Base-by-base conservation (phyloP, 23 tunicate genomes). In the Styela clava region DNA sequence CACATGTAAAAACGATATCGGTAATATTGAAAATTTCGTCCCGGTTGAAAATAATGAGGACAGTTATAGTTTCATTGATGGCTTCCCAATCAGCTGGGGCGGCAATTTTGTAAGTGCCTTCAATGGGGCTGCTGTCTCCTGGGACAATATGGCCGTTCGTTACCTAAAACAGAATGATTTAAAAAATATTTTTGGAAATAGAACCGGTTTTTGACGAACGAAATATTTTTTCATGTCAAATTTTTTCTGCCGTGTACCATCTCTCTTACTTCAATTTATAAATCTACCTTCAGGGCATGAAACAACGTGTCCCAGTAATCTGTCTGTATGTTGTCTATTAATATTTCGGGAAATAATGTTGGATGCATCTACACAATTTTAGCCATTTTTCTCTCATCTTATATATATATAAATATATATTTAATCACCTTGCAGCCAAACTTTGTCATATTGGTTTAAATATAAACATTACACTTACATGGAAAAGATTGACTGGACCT, bases 61-160 rank as follows among this genome's bases (percentile, higher is more conserved):
- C 68, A 24, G 7, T 34, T 3, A 74, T 3, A 34, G 80, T 74
- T 3, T 68, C 80, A 28, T 74, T 74, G 22, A 32, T 52, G 30
- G 52, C 52, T 74, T 74, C 80, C 80, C 80, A 74, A 2, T 28
- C 80, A 12, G 80, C 80, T 37, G 80, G 80, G 3, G 80, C 80
- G 12, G 80, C 69, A 28, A 74, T 52, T 24, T 37, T 74, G 63
- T 74, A 74, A 3, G 3, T 24, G 30, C 80, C 80, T 74, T 74
- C 80, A n/a, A 35, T 27, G 34, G 80, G 80, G n/a, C 35, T 74
- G n/a, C 28, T 74, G 26, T 74, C 80, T 5, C 80, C 80, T 2
- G 80, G 63, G 18, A 74, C 80, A 25, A 74, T 74, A 68, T 74
- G 80, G 3, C 64, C 80, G 31, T 74, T 74, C 80, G 35, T 36